Evolutionary conservation across 2,888 invertebrate genomes (phyloP), one percentile per base, ranked within the genome.

Genomic region (Drosophila paramelanica): DNA sequence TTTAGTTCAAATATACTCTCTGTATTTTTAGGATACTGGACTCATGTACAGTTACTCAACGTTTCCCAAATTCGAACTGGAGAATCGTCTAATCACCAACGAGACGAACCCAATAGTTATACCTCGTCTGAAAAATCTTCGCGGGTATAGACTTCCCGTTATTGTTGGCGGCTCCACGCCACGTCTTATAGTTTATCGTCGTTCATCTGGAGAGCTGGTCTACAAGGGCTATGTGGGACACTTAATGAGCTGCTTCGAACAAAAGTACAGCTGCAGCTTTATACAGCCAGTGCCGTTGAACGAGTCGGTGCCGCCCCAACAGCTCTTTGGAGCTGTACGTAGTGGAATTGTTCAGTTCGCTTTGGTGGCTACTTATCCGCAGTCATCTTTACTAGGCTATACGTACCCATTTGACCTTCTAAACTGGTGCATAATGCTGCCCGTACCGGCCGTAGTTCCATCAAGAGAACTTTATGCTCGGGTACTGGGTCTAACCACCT

Each of bases 351-450:
- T 77, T 0, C 81, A 90, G 4, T 74, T 90, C 1, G 89, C 87
- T 0, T 49, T 81, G n/a, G 89, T 58, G 1, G 59, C 83, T 0
- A 71, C 62, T 0, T 73, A 65, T 36, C 65, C 76, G 0, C 20
- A 49, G 0, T 20, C 58, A 4, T 70, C 81, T 0, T 11, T 71
- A 1, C 14, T 23, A 0, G 81, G 80, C 1, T 89, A 55, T 8
- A 74, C 81, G 0, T 90, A 90, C 49, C 88, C 90, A 0, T 80
- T 81, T 13, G 89, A 90, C 33, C 47, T 59, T 8, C 1, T 80
- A 11, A 77, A 82, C 39, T 81, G 79, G 80, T 90, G 89, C 27
- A 11, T 89, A 0, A 81, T 90, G 84, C 45, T 90, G 43, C 90
- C 91, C 0, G 61, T 90, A 5, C 88, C 91, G 31, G 50, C 76